Percentiles rank a stretch among this genome's conserved stretches.
These are phyloP conservation scores for Danionella dracula DNA, from an alignment of 2,797 vertebrate genomes.

Conservation along the genomic window DNA sequence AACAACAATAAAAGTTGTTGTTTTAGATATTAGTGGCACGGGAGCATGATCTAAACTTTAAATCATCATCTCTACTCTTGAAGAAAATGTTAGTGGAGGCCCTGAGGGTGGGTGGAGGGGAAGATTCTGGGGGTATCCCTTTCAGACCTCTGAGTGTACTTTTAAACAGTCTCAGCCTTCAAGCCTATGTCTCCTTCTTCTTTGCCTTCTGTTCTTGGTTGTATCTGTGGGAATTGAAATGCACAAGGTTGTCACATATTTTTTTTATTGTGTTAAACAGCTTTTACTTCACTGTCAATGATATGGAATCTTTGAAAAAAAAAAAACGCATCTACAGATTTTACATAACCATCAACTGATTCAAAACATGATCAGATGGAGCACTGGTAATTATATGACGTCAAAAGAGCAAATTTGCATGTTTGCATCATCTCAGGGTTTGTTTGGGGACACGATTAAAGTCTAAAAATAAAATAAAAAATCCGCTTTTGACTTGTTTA, in stretches of 20 bases:
- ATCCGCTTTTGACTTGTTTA: too few species aligned
- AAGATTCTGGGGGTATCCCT: constrained; percentile 49
- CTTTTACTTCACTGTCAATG: too few species aligned
- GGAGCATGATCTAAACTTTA: constrained; percentile 46
- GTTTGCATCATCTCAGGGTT: not conserved
- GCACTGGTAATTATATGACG: not conserved
- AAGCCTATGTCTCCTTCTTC: constrained; percentile 54
- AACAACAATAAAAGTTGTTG: constrained; percentile 46
- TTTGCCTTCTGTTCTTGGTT: constrained; percentile 76
- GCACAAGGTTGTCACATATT: too few species aligned
- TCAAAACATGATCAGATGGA: not conserved
- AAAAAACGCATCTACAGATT: too few species aligned
- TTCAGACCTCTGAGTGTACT: constrained; percentile 42
- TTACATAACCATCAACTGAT: not conserved
- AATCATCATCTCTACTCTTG: constrained; percentile 36
- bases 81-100: constrained; percentile 41
- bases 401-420: not conserved
- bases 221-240: constrained; percentile 60
- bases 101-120: constrained; percentile 28
- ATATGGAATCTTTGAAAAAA: too few species aligned
- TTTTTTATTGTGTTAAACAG: too few species aligned
- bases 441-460: not conserved
- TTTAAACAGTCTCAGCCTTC: constrained; percentile 39
- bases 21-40: constrained; percentile 42
- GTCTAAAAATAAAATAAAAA: not conserved